Percentiles rank a stretch among this genome's conserved stretches.
Conservation (phyloP, 1,140 invertebrate genomes). For the Colletes gigas region DNA sequence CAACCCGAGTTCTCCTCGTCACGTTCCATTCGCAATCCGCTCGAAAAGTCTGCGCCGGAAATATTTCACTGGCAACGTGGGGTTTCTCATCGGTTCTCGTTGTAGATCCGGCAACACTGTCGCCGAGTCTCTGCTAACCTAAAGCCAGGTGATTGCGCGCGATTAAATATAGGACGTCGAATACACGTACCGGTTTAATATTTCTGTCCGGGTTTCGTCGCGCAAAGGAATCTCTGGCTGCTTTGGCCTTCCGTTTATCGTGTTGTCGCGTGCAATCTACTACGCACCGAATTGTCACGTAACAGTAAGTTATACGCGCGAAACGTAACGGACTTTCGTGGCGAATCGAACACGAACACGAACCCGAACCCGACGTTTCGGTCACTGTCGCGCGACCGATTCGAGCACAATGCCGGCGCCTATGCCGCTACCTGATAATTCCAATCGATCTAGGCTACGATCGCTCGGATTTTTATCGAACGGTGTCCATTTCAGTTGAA, state of each 20-base stretch:
- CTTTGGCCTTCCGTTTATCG: conserved; percentile 21
- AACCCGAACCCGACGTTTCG: background rate
- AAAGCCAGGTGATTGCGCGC: conserved; percentile 65
- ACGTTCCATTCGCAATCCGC: conserved; percentile 32
- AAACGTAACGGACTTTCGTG: background rate
- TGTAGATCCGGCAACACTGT: conserved; percentile 58
- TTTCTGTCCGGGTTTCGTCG: conserved; percentile 49
- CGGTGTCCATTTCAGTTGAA: background rate
- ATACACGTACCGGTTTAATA: conserved; percentile 52
- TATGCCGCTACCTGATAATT: background rate
- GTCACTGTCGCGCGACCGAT: background rate
- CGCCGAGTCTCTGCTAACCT: conserved; percentile 40
- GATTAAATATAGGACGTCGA: conserved; percentile 69
- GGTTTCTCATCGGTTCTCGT: conserved; percentile 19
- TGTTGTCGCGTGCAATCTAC: conserved; percentile 9
- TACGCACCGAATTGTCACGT: background rate
- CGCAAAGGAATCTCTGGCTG: conserved; percentile 1
- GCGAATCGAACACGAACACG: too few relatives aligned
- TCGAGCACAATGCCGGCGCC: background rate
- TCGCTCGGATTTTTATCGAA: background rate
- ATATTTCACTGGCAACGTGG: conserved; percentile 61
- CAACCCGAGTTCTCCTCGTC: conserved; percentile 18
- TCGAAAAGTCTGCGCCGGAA: conserved; percentile 53
- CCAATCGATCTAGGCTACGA: background rate
- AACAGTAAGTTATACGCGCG: background rate